These are phyloP conservation scores for Taeniopygia guttata DNA, from an alignment of 2,797 vertebrate genomes.

Conservation along the genomic window DNA sequence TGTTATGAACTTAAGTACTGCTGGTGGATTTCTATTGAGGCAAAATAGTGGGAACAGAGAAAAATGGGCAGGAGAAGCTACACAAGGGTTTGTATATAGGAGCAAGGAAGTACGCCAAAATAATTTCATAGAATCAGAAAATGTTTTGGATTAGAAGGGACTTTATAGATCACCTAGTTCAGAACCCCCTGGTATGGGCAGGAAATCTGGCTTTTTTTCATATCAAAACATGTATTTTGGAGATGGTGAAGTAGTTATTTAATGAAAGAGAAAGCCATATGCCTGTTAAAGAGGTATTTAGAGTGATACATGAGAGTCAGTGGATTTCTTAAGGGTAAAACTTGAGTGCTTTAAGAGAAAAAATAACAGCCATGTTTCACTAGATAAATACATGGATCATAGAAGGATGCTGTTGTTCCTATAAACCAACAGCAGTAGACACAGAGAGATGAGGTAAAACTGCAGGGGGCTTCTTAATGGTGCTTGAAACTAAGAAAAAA, in stretches of 20 bases:
- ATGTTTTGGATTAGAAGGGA: neutral
- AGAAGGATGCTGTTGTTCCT: neutral
- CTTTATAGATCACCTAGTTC: neutral
- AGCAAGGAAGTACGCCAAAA: neutral
- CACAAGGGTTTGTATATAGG: neutral
- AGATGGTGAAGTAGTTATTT: neutral
- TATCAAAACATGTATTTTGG: neutral
- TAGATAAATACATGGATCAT: neutral
- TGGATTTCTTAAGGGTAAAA: neutral
- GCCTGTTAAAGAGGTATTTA: neutral
- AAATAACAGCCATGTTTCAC: neutral
- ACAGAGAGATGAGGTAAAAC: neutral
- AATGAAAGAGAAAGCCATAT: neutral
- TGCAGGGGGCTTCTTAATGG: neutral
- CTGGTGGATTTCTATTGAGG: neutral
- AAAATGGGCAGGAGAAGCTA: neutral
- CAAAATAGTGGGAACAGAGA: neutral
- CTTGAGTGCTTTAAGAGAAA: neutral
- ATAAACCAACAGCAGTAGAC: neutral
- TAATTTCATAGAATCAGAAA: neutral
- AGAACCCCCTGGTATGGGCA: neutral
- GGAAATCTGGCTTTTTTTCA: neutral
- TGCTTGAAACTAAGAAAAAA: neutral
- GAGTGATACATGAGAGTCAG: neutral
- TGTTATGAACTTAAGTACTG: neutral